phyloP scores from a whole-genome alignment of 2,888 invertebrate species.

The Pristionchus japonicus region DNA sequence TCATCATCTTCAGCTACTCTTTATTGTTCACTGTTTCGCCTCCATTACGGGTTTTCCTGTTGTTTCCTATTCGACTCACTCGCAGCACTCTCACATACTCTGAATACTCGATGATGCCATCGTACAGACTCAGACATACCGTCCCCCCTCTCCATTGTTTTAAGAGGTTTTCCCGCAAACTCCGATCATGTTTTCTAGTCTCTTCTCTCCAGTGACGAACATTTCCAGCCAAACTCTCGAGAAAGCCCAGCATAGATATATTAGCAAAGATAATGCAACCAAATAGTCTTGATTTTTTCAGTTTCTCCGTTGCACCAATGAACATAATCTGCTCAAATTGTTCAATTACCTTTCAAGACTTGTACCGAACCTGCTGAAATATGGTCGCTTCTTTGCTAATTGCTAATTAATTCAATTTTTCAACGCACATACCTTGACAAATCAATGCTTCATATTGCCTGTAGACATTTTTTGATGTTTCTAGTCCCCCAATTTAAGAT shows the following conservation, averaged over 20 bases:
- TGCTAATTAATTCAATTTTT: not conserved
- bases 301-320: not conserved
- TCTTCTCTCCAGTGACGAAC: slow-evolving; percentile 41
- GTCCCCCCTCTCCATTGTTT: not conserved
- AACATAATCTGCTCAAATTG: not conserved
- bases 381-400: not conserved
- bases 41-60: not conserved
- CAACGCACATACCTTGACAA: not conserved
- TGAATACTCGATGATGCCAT: not conserved
- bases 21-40: not conserved
- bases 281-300: not conserved
- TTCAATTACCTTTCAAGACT: not conserved
- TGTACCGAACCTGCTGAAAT: slow-evolving; percentile 1
- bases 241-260: not conserved
- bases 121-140: not conserved
- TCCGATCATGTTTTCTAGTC: slow-evolving; percentile 34
- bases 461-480: not conserved
- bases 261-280: not conserved
- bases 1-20: not conserved
- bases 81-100: not conserved
- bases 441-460: slow-evolving; percentile 1
- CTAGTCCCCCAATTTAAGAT: slow-evolving; percentile 2
- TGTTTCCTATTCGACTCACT: not conserved
- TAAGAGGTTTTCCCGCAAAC: not conserved
- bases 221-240: not conserved